Percentiles rank a stretch among this genome's conserved stretches.
These are phyloP conservation scores for Dolichotis patagonum DNA, from an alignment of 2,113 vertebrate species.

Conservation along the genomic window DNA sequence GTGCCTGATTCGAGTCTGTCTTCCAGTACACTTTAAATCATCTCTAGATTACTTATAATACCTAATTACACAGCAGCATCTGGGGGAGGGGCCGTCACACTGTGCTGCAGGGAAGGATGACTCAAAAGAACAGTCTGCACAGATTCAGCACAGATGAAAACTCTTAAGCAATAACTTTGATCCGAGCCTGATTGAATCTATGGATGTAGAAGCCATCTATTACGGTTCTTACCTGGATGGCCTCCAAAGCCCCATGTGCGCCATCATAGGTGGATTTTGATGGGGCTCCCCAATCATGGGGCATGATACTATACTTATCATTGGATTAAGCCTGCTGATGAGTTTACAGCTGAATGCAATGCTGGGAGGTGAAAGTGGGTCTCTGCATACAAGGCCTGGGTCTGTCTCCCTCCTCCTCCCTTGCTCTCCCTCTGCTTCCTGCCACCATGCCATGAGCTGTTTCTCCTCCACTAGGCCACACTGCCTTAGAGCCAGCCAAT, in stretches of 20 bases:
- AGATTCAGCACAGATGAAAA: not conserved
- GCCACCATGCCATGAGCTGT: not conserved
- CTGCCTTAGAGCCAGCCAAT: not conserved
- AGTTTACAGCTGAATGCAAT: not conserved
- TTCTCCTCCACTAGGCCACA: not conserved
- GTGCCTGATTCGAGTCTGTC: too few relatives aligned
- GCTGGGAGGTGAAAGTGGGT: not conserved
- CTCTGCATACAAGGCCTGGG: not conserved
- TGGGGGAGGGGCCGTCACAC: not conserved
- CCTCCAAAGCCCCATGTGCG: not conserved
- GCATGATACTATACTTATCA: not conserved
- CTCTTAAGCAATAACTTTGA: not conserved
- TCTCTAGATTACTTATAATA: not conserved
- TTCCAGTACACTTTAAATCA: not conserved
- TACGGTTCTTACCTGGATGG: not conserved
- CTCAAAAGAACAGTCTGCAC: not conserved
- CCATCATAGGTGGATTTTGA: not conserved
- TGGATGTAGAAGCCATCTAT: not conserved
- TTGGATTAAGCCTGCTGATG: not conserved
- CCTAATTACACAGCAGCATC: not conserved
- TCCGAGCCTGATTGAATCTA: not conserved
- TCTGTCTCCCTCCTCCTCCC: not conserved
- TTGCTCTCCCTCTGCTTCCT: not conserved
- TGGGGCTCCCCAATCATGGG: not conserved
- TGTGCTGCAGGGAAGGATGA: not conserved